These are phyloP conservation scores for Sylvietta virens DNA, from an alignment of 2,113 vertebrate species.

Conservation along the genomic window DNA sequence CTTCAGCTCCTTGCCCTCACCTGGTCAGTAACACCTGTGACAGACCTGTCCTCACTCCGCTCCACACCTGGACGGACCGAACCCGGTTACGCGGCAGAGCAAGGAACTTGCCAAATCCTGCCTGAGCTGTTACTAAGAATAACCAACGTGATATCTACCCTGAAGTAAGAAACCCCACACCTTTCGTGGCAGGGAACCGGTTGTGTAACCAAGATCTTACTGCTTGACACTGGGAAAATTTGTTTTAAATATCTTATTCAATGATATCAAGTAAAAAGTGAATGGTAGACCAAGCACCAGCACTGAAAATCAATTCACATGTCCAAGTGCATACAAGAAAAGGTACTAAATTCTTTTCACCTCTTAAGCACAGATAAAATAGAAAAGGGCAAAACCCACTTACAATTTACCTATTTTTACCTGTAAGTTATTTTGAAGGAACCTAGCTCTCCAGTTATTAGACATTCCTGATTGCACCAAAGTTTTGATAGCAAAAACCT, in stretches of 20 bases:
- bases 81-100: not conserved
- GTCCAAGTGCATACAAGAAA: not conserved
- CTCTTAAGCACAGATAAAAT: not conserved
- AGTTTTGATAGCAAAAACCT: not conserved
- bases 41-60: not conserved
- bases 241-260: not conserved
- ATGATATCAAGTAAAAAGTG: not conserved
- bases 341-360: not conserved
- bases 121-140: not conserved
- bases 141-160: not conserved
- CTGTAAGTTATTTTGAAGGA: not conserved
- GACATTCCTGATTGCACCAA: not conserved
- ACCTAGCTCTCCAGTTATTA: not conserved
- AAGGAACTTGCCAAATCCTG: not conserved
- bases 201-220: not conserved
- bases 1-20: not conserved
- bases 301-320: not conserved
- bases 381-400: not conserved
- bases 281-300: not conserved
- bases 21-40: not conserved
- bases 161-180: not conserved
- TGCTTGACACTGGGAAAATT: not conserved
- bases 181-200: not conserved
- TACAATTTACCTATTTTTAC: not conserved
- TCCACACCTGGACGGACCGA: not conserved